Percentiles rank a stretch among this genome's conserved stretches.
Conservation (phyloP, 2,113 vertebrate genomes). For the Hirundichthys speculiger region DNA sequence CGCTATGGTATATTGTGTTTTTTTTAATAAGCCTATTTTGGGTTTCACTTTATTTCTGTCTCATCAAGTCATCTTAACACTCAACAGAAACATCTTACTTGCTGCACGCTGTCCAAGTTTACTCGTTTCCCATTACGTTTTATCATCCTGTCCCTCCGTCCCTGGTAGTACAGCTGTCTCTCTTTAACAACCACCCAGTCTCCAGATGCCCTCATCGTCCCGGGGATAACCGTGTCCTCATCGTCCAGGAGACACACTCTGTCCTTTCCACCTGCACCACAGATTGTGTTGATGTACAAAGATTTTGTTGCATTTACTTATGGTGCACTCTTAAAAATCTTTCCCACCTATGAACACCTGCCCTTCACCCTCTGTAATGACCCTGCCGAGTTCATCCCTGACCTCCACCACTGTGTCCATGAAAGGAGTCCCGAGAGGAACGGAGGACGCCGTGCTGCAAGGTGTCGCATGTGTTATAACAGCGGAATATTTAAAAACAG, state of each 20-base stretch:
- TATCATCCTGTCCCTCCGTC: slow-evolving; percentile 90
- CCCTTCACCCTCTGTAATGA: slow-evolving; percentile 88
- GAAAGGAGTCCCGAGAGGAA: slow-evolving; percentile 88
- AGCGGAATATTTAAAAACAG: not conserved
- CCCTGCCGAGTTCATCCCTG: slow-evolving; percentile 78
- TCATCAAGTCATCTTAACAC: too few species aligned
- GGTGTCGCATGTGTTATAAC: not conserved
- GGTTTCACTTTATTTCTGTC: too few species aligned
- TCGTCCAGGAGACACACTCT: slow-evolving; percentile 91
- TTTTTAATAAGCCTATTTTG: too few species aligned
- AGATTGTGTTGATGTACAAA: rapidly evolving
- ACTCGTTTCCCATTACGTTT: slow-evolving; percentile 92
- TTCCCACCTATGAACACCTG: slow-evolving; percentile 91
- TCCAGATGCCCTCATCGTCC: slow-evolving; percentile 91
- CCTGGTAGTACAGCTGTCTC: slow-evolving; percentile 84
- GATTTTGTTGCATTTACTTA: not conserved
- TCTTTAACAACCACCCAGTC: slow-evolving; percentile 87
- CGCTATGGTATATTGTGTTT: too few species aligned
- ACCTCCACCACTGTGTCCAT: slow-evolving; percentile 89
- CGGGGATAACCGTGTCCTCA: slow-evolving; percentile 77
- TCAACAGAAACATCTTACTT: slow-evolving; percentile 71
- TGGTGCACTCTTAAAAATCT: not conserved
- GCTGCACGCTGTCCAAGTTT: slow-evolving; percentile 86
- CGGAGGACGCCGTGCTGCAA: slow-evolving; percentile 71
- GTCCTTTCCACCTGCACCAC: slow-evolving; percentile 84